Conservation (phyloP, 2,113 vertebrate species). For the Sakesphorus luctuosus region DNA sequence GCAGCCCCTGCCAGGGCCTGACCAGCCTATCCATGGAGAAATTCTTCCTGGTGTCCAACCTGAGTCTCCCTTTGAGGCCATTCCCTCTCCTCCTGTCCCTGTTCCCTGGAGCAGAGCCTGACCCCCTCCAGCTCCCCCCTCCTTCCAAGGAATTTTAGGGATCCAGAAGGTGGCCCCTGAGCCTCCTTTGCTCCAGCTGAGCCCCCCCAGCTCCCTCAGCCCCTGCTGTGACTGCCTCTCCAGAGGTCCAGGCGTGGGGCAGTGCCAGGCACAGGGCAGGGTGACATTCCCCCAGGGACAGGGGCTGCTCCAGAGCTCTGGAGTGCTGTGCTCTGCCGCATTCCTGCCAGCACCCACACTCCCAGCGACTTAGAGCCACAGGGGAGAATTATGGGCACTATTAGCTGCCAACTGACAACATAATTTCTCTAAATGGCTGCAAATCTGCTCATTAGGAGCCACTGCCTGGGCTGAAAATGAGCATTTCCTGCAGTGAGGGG, state of each 20-base stretch:
- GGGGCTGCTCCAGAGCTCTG: background rate
- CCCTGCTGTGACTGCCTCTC: background rate
- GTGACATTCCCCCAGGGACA: background rate
- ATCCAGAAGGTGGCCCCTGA: background rate
- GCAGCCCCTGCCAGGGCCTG: accelerated
- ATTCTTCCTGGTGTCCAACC: accelerated
- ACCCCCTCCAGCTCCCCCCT: background rate
- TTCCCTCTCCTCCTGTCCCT: background rate
- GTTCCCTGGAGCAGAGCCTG: background rate
- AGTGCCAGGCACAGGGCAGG: background rate
- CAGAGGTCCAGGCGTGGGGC: background rate
- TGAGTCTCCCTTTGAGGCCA: accelerated
- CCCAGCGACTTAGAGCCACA: background rate
- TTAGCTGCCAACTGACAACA: background rate
- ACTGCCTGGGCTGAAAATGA: background rate
- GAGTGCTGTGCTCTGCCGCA: background rate
- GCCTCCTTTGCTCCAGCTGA: background rate
- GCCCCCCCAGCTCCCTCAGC: background rate
- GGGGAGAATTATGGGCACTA: background rate
- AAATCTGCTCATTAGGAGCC: background rate
- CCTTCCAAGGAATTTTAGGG: background rate
- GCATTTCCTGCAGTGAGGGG: background rate
- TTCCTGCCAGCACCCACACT: background rate
- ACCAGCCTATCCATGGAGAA: accelerated
- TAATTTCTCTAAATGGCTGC: background rate